phyloP scores from a whole-genome alignment of 2,797 vertebrate species.

The Anguilla anguilla region DNA sequence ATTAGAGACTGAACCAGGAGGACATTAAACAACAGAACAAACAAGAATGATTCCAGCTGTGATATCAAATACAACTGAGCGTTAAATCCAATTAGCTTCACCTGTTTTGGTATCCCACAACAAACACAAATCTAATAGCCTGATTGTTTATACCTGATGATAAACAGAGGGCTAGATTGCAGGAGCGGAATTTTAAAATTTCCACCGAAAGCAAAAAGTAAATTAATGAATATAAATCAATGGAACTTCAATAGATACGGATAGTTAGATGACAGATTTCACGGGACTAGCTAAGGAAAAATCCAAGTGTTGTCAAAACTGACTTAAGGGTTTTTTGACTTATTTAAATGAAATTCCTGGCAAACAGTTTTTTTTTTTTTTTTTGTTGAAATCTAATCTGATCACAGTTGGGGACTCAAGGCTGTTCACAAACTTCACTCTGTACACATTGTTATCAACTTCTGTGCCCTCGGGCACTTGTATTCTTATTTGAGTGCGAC shows the following conservation, averaged over 20 bases:
- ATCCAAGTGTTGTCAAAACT: not conserved
- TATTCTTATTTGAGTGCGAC: not conserved
- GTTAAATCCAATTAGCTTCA: constrained; percentile 24
- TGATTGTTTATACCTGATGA: not conserved
- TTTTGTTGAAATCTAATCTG: not conserved
- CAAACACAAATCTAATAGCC: constrained; percentile 14
- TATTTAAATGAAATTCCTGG: not conserved
- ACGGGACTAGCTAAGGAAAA: not conserved
- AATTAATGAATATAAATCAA: not conserved
- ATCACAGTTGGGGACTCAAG: not conserved
- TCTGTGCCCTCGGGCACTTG: not conserved
- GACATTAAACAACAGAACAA: constrained; percentile 65
- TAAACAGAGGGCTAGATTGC: not conserved
- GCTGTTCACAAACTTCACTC: not conserved
- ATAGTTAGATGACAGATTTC: not conserved
- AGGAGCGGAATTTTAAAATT: not conserved
- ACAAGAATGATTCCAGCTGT: constrained; percentile 71
- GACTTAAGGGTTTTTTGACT: not conserved
- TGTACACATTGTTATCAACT: not conserved
- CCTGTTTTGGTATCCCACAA: constrained; percentile 3
- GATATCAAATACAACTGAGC: constrained; percentile 49
- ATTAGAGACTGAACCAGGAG: constrained; percentile 54
- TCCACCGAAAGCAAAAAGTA: constrained; percentile 11
- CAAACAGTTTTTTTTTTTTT: not conserved
- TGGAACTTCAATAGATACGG: not conserved